Evolutionary conservation across 1,140 invertebrate species (phyloP).

Genomic region (Proctacanthus coquilletti): DNA sequence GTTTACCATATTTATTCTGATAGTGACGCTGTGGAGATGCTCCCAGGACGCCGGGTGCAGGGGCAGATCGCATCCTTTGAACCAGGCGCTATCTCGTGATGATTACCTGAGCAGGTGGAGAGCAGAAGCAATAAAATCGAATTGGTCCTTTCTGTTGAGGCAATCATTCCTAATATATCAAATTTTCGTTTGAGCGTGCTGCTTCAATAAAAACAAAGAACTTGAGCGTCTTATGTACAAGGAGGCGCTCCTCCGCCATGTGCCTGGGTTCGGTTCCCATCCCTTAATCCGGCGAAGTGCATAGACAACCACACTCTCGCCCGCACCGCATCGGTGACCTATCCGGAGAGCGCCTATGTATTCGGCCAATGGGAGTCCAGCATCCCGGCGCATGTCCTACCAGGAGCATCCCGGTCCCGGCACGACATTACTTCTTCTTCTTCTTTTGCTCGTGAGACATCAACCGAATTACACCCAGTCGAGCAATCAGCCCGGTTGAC

Average conservation of each 20-base stretch:
- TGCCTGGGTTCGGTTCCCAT: no score
- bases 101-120: not conserved
- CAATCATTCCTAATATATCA: conserved; percentile 1
- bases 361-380: not conserved
- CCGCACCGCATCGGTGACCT: not conserved
- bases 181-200: conserved; percentile 1
- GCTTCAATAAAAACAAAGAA: conserved; percentile 1
- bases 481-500: not conserved
- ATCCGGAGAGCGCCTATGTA: not conserved
- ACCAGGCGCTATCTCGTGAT: no score
- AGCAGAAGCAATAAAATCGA: not conserved
- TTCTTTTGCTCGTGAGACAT: not conserved
- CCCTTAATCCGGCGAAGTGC: no score
- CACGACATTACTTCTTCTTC: not conserved
- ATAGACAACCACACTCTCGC: not conserved
- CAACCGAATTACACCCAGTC: not conserved
- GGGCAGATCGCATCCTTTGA: no score
- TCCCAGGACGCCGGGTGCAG: no score
- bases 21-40: no score
- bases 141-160: not conserved
- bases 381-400: not conserved
- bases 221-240: no score
- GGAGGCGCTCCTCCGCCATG: no score
- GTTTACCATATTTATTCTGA: no score
- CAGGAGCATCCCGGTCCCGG: not conserved